Conservation (phyloP, 1,140 invertebrate genomes). For the Asobara japonica region DNA sequence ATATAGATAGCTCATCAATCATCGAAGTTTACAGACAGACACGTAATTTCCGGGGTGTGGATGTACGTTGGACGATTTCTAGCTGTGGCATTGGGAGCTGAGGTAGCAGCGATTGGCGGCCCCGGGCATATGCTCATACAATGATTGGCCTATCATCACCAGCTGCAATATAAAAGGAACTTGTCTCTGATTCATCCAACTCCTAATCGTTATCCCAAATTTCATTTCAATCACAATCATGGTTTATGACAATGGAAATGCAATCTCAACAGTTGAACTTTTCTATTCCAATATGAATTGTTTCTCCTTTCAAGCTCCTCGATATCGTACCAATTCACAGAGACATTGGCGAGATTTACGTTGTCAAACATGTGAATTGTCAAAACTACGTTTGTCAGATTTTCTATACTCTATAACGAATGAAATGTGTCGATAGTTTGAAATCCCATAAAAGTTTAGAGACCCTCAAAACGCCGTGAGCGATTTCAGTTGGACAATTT, state of each 20-base stretch:
- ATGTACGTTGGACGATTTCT: slow-evolving; percentile 47
- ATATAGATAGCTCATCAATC: slow-evolving; percentile 56
- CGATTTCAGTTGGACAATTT: not conserved
- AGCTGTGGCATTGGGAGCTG: not conserved
- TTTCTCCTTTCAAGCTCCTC: no score
- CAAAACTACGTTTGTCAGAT: not conserved
- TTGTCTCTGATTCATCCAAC: slow-evolving; percentile 53
- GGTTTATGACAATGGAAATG: no score
- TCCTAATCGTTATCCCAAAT: not conserved
- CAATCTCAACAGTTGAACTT: no score
- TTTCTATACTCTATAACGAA: not conserved
- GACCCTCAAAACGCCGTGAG: slow-evolving; percentile 2
- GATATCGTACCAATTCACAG: not conserved
- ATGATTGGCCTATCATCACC: slow-evolving; percentile 50
- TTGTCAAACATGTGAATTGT: not conserved
- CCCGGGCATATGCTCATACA: slow-evolving; percentile 38
- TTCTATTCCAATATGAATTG: no score
- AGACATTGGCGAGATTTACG: not conserved
- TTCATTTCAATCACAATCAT: not conserved
- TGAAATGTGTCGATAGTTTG: not conserved
- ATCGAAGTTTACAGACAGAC: slow-evolving; percentile 64
- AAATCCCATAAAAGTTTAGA: slow-evolving; percentile 5
- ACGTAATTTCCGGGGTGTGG: slow-evolving; percentile 61
- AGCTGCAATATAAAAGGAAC: slow-evolving; percentile 57
- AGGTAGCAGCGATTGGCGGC: slow-evolving; percentile 43